Conservation (phyloP, 2,797 vertebrate species). For the Leuciscus waleckii region DNA sequence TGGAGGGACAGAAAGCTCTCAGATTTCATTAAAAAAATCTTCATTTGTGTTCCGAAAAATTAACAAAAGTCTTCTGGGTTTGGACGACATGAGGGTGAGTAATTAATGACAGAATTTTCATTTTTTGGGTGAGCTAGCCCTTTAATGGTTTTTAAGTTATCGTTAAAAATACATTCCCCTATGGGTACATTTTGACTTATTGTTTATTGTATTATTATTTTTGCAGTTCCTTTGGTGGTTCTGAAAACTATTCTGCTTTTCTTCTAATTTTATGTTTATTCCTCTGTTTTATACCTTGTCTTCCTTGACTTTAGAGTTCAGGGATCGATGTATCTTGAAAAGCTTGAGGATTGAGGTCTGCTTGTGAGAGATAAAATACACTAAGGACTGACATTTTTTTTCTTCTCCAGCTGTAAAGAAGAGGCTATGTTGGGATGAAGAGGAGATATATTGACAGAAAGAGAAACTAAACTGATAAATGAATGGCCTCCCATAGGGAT, state of each 20-base stretch:
- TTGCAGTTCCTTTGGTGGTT: not conserved
- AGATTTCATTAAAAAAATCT: too few relatives aligned
- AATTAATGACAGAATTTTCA: too few relatives aligned
- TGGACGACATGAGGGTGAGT: too few relatives aligned
- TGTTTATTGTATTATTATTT: not conserved
- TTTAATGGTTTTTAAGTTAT: not conserved
- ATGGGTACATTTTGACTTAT: not conserved
- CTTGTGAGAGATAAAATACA: slow-evolving; percentile 11
- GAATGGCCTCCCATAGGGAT: slow-evolving; percentile 27
- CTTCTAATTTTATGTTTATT: slow-evolving; percentile 2
- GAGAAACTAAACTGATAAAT: slow-evolving; percentile 30
- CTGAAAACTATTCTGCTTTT: not conserved
- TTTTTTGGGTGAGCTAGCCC: too few relatives aligned
- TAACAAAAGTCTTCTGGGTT: too few relatives aligned
- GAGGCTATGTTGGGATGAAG: not conserved
- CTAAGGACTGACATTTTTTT: not conserved
- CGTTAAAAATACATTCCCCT: not conserved
- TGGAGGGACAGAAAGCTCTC: too few relatives aligned
- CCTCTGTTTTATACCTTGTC: not conserved
- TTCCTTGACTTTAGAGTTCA: not conserved
- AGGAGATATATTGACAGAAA: slow-evolving; percentile 16
- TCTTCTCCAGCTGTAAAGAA: not conserved
- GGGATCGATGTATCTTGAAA: slow-evolving; percentile 7
- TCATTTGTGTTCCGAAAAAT: too few relatives aligned
- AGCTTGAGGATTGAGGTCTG: not conserved